Conservation (phyloP, 2,113 vertebrate genomes). For the Glaucidium brasilianum region DNA sequence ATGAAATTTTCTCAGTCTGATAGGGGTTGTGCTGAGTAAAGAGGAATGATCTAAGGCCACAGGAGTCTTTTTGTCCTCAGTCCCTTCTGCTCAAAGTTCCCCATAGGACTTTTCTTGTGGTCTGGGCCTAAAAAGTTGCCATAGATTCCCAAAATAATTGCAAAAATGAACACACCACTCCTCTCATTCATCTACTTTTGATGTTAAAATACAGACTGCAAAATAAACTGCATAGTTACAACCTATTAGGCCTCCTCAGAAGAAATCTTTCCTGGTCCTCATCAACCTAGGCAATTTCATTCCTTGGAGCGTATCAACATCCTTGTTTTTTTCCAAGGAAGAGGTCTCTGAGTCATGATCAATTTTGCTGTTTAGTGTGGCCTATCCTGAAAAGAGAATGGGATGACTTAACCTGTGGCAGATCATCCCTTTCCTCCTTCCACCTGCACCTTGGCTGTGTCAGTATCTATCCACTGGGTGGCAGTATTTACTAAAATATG, state of each 20-base stretch:
- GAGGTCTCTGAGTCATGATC: not conserved
- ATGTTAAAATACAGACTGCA: not conserved
- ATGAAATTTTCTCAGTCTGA: not conserved
- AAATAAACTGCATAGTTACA: not conserved
- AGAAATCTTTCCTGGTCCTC: not conserved
- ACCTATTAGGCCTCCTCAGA: not conserved
- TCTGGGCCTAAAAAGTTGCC: not conserved
- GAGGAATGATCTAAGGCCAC: not conserved
- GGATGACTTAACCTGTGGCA: not conserved
- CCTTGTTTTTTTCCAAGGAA: not conserved
- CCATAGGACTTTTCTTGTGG: not conserved
- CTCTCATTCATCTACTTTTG: not conserved
- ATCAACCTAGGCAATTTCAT: not conserved
- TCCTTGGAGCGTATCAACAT: not conserved
- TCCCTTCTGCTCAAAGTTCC: not conserved
- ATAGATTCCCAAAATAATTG: not conserved
- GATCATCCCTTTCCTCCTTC: not conserved
- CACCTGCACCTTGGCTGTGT: not conserved
- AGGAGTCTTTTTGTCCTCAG: not conserved
- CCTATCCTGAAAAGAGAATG: not conserved
- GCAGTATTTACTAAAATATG: not conserved
- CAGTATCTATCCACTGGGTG: not conserved
- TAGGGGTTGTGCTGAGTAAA: not conserved
- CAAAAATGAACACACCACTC: not conserved
- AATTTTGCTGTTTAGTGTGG: not conserved